Percentiles rank a stretch among this genome's conserved stretches.
These are phyloP conservation scores for Urophycis tenuis DNA, from an alignment of 2,797 vertebrate species.

Conservation along the genomic window DNA sequence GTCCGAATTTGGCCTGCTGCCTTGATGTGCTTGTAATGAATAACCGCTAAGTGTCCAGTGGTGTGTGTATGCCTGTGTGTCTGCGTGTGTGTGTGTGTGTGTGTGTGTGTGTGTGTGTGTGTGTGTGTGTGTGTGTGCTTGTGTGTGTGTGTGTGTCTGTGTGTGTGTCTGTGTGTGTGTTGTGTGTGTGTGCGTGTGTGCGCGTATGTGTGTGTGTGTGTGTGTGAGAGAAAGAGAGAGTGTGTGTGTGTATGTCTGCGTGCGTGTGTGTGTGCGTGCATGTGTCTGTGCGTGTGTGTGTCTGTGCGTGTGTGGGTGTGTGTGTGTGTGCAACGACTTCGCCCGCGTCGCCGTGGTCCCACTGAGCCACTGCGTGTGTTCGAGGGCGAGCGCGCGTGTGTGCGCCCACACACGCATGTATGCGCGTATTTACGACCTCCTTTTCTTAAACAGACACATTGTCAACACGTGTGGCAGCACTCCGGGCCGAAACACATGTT, in stretches of 20 bases:
- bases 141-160: neutral
- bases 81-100: neutral
- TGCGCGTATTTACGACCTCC: conserved; percentile 6
- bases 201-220: neutral
- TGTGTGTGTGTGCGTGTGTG: too few relatives aligned
- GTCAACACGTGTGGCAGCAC: conserved; percentile 21
- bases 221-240: neutral
- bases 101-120: neutral
- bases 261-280: too few relatives aligned
- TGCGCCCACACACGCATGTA: conserved; percentile 10
- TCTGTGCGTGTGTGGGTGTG: too few relatives aligned
- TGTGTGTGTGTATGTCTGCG: too few relatives aligned
- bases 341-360: conserved; percentile 11
- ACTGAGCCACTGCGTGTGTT: conserved; percentile 1
- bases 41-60: conserved; percentile 16
- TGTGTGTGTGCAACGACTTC: neutral
- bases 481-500: conserved; percentile 42
- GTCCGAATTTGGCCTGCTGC: conserved; percentile 49
- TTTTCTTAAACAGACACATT: conserved; percentile 22
- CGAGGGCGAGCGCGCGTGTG: neutral
- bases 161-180: neutral
- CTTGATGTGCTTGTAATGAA: conserved; percentile 35
- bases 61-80: conserved; percentile 14
- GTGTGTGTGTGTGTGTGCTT: neutral
- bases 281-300: too few relatives aligned